Conservation (phyloP, 2,888 invertebrate genomes). For the Drosophila kambysellisi region DNA sequence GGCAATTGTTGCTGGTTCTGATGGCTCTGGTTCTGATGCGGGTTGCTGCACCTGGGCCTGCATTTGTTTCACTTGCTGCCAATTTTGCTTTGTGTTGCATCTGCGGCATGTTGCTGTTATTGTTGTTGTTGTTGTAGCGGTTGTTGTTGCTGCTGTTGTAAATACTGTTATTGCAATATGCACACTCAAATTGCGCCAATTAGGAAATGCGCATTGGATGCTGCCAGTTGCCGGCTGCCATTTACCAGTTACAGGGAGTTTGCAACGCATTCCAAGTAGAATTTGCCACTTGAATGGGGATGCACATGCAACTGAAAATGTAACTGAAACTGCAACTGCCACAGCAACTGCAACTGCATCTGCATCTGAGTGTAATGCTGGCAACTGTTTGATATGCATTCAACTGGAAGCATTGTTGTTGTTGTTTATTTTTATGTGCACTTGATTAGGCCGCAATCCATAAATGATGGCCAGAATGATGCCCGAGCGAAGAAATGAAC, state of each 20-base stretch:
- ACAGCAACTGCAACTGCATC: not conserved
- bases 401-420: constrained; percentile 56
- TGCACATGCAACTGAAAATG: constrained; percentile 31
- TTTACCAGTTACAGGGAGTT: constrained; percentile 14
- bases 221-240: constrained; percentile 50
- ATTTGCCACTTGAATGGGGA: constrained; percentile 58
- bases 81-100: constrained; percentile 56
- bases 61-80: constrained; percentile 55
- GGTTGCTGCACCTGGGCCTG: constrained; percentile 36
- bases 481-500: constrained; percentile 1
- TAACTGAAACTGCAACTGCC: constrained; percentile 2
- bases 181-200: constrained; percentile 79
- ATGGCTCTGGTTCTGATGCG: constrained; percentile 26
- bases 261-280: constrained; percentile 37
- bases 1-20: constrained; percentile 45
- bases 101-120: constrained; percentile 16
- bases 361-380: constrained; percentile 16
- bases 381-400: constrained; percentile 49
- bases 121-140: constrained; percentile 10
- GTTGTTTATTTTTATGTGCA: constrained; percentile 69
- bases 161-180: constrained; percentile 65
- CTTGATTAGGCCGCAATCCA: constrained; percentile 65
- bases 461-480: constrained; percentile 15
- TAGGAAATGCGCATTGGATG: constrained; percentile 70
- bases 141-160: constrained; percentile 26